Base-by-base conservation (phyloP, 2,888 invertebrate genomes). In the Pyrgus malvae region DNA sequence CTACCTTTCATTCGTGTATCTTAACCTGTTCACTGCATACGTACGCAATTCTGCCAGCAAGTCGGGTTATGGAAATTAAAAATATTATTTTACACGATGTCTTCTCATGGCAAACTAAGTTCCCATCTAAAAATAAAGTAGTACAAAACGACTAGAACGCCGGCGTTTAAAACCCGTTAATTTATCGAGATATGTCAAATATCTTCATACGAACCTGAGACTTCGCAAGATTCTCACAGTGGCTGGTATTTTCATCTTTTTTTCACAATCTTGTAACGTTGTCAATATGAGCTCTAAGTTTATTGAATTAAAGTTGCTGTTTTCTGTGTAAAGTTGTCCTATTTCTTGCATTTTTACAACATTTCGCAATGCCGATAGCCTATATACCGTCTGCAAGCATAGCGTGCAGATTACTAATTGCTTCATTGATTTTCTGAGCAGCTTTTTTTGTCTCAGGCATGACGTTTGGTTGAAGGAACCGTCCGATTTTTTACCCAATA, bases 321-420 rank as follows among this genome's bases (percentile, higher is more conserved):
- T 55, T 56, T 27, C 37, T 21, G 8, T 1, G 3, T 6, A 14
- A 5, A n/a, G 2, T 9, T 42, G 50, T 44, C 45, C 48, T 51
- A 57, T 56, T 48, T 51, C 14, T 29, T 27, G 38, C 38, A 55
- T 55, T 62, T 62, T 60, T 60, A 54, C 46, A 54, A 56, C 53
- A 56, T 55, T 49, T 58, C 55, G 12, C 40, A 21, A 51, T 31
- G 51, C 50, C 51, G 56, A 45, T 55, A 51, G 49, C 56, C 25
- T 54, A 54, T 53, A 53, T 54, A 54, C 46, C 54, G 54, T 54
- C 46, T 40, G 54, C 7, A 9, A 16, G 48, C 46, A 33, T 67
- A 67, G 69, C 70, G 74, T 74, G 70, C 59, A 53, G 70, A 68
- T 70, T 80, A 76, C 72, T 77, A 78, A 80, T 77, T 66, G 76